Percentiles rank a stretch among this genome's conserved stretches.
Conservation (phyloP, 2,113 vertebrate species). For the Prunella himalayana region DNA sequence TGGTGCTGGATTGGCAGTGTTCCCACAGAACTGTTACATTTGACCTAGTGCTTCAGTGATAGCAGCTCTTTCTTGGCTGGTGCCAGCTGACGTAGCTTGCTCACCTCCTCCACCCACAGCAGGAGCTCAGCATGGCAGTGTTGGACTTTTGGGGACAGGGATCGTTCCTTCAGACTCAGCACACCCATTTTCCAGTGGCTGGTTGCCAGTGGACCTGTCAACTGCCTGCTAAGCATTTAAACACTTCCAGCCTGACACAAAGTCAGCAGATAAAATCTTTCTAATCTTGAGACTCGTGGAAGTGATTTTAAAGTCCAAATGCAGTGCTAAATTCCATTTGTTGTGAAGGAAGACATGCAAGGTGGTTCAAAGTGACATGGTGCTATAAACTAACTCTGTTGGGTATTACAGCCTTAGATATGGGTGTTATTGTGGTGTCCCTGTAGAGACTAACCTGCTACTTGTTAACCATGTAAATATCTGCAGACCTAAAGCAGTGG, state of each 20-base stretch:
- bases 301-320: background rate
- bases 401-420: background rate
- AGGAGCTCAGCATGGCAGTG: background rate
- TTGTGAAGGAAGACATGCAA: background rate
- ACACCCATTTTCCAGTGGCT: background rate
- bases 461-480: background rate
- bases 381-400: background rate
- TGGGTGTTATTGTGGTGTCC: background rate
- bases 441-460: background rate
- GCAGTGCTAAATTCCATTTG: background rate
- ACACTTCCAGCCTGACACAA: background rate
- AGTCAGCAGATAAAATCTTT: background rate
- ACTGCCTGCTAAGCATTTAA: background rate
- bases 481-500: background rate
- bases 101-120: background rate
- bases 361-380: background rate
- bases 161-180: background rate
- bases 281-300: background rate
- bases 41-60: background rate
- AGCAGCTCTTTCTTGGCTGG: background rate
- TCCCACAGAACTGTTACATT: background rate
- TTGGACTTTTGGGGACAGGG: background rate
- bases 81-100: accelerated
- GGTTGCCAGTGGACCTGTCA: background rate
- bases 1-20: background rate